Evolutionary conservation across 2,888 invertebrate genomes (phyloP).

Genomic region (Napeogenes inachia): DNA sequence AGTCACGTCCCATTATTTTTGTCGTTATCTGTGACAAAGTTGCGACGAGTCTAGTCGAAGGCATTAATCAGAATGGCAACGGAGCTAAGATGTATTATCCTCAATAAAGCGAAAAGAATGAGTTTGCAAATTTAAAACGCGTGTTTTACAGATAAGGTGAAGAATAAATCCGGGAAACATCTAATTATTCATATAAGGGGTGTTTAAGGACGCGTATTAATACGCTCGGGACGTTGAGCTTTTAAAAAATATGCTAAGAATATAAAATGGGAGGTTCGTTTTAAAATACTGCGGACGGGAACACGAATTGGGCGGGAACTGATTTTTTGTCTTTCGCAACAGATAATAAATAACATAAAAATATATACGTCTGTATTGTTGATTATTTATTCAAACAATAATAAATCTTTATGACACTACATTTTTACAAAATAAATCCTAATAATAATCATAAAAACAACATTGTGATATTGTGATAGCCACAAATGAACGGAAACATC

Average conservation of each 20-base stretch:
- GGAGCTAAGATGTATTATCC: constrained; percentile 72
- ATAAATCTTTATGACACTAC: neutral
- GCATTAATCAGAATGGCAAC: constrained; percentile 75
- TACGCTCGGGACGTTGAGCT: constrained; percentile 50
- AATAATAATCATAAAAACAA: constrained; percentile 34
- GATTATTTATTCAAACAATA: neutral
- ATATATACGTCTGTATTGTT: constrained; percentile 23
- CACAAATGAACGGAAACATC: constrained; percentile 56
- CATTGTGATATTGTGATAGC: constrained; percentile 46
- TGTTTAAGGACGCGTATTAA: constrained; percentile 71
- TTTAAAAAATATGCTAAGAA: constrained; percentile 62
- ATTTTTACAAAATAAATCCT: neutral
- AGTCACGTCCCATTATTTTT: constrained; percentile 76
- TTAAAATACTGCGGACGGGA: constrained; percentile 56
- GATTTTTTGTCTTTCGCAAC: constrained; percentile 51
- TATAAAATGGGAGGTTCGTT: constrained; percentile 63
- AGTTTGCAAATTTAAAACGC: constrained; percentile 74
- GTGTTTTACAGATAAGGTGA: constrained; percentile 70
- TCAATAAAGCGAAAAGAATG: constrained; percentile 75
- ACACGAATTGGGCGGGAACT: constrained; percentile 70
- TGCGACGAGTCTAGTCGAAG: constrained; percentile 59
- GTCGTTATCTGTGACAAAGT: constrained; percentile 73
- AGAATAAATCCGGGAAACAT: constrained; percentile 68
- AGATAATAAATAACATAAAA: constrained; percentile 52
- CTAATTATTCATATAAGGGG: constrained; percentile 77